These are phyloP conservation scores for Agonopterix subpropinquella DNA, from an alignment of 2,888 invertebrate species.

Conservation along the genomic window DNA sequence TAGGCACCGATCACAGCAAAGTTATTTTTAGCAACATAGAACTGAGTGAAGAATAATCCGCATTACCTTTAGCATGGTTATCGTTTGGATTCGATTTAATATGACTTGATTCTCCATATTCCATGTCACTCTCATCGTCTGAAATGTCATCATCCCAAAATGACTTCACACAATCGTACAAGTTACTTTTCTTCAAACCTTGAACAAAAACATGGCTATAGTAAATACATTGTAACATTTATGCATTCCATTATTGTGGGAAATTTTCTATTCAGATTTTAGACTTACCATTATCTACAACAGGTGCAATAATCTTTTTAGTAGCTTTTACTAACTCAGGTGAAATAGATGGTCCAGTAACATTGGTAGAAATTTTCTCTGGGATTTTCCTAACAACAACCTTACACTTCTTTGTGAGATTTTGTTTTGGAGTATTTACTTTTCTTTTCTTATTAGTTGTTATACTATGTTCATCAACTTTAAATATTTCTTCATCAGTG, in stretches of 20 bases:
- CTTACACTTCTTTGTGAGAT: neutral
- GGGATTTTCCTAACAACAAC: neutral
- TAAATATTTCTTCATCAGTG: constrained; percentile 62
- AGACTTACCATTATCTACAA: too few species aligned
- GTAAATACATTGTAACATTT: neutral
- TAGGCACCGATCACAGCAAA: too few species aligned
- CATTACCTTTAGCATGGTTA: too few species aligned
- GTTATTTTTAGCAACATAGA: too few species aligned
- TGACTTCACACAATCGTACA: constrained; percentile 25
- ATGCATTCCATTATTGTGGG: too few species aligned
- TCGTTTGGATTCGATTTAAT: too few species aligned
- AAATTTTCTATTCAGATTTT: too few species aligned
- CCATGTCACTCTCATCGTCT: constrained; percentile 54
- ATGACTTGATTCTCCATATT: too few species aligned
- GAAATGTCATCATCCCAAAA: constrained; percentile 65
- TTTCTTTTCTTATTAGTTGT: neutral
- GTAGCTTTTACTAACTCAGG: too few species aligned
- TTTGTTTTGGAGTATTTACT: neutral
- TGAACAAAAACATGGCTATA: constrained; percentile 10
- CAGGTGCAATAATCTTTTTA: too few species aligned
- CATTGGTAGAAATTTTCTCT: neutral
- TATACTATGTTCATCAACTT: constrained; percentile 9
- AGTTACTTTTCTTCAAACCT: constrained; percentile 20
- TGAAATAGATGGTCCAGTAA: too few species aligned
- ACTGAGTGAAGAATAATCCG: too few species aligned